phyloP scores from a whole-genome alignment of 2,113 vertebrate species.

The Nanorana parkeri region DNA sequence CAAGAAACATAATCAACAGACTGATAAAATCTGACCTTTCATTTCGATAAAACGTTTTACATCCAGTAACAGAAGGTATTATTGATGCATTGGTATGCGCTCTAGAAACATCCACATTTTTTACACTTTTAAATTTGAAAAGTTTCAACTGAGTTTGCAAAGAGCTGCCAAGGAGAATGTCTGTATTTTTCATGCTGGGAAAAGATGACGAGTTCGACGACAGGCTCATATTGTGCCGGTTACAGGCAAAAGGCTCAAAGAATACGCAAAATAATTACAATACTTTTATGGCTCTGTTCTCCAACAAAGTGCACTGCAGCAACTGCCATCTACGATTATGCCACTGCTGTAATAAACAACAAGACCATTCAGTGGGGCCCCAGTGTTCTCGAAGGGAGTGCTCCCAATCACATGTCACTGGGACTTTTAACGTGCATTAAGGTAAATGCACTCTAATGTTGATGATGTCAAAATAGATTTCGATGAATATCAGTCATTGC shows the following conservation, averaged over 20 bases:
- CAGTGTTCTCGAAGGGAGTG: constrained; percentile 32
- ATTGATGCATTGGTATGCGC: constrained; percentile 15
- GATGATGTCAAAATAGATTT: constrained; percentile 51
- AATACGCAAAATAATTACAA: constrained; percentile 64
- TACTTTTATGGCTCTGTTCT: constrained; percentile 58
- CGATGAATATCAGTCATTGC: constrained; percentile 21
- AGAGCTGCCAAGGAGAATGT: constrained; percentile 57
- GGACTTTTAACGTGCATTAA: constrained; percentile 44
- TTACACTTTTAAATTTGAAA: constrained; percentile 46
- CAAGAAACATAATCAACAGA: no score
- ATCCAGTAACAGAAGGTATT: constrained; percentile 12
- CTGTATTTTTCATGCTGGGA: constrained; percentile 56
- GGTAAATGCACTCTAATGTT: constrained; percentile 23
- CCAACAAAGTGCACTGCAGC: constrained; percentile 58
- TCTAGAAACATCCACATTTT: constrained; percentile 36
- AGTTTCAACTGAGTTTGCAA: constrained; percentile 52
- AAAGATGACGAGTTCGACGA: constrained; percentile 62
- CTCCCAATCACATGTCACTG: constrained; percentile 21
- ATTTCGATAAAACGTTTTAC: no score
- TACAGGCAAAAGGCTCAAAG: constrained; percentile 60
- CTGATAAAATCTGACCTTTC: no score
- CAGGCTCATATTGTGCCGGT: constrained; percentile 60
- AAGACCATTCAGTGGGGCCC: constrained; percentile 19
- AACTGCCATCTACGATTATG: constrained; percentile 55
- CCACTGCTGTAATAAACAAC: constrained; percentile 22